Evolutionary conservation across 2,113 vertebrate species (phyloP).

Genomic region (Ictalurus furcatus): DNA sequence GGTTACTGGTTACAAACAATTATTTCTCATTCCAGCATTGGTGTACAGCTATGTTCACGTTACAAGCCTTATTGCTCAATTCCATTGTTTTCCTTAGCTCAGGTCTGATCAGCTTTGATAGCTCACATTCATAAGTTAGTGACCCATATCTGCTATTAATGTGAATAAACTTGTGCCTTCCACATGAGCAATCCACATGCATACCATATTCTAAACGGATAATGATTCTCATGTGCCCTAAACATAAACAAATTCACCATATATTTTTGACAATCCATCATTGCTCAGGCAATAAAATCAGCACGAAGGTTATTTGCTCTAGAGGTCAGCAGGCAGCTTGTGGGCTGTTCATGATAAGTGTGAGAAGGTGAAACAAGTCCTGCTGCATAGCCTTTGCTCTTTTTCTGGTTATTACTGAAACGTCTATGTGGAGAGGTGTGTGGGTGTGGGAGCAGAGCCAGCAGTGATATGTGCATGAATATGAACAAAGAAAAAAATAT

Average conservation of each 20-base stretch:
- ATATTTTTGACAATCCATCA: background rate
- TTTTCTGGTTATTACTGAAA: no score
- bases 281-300: background rate
- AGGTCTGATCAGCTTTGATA: background rate
- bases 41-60: slow-evolving; percentile 1
- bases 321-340: background rate
- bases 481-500: background rate
- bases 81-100: background rate
- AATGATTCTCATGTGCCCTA: background rate
- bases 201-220: background rate
- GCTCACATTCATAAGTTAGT: background rate
- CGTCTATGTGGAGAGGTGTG: background rate
- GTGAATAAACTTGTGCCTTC: background rate
- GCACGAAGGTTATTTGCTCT: background rate
- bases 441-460: slow-evolving; percentile 1
- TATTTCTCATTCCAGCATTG: background rate
- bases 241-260: background rate
- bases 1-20: slow-evolving; percentile 5
- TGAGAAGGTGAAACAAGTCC: background rate
- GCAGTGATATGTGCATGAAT: background rate
- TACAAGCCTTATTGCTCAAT: slow-evolving; percentile 24
- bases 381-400: background rate
- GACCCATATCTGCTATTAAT: slow-evolving; percentile 7
- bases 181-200: background rate
- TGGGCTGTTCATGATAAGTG: background rate